Percentiles rank a stretch among this genome's conserved stretches.
phyloP scores from a whole-genome alignment of 2,797 vertebrate genomes.

The Onychomys torridus region DNA sequence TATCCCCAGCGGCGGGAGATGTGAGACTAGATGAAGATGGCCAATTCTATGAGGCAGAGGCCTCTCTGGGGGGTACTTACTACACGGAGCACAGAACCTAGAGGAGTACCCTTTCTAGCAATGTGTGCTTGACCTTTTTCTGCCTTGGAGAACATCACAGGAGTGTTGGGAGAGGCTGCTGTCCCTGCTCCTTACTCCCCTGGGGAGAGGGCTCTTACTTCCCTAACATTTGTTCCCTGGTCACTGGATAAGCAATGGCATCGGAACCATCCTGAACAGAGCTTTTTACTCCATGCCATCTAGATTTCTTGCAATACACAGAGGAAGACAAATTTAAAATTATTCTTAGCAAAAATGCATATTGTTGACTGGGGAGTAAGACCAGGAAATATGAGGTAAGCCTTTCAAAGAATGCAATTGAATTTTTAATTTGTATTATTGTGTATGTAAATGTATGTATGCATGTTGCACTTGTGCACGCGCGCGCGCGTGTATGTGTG shows the following conservation, averaged over 20 bases:
- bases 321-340: neutral
- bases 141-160: neutral
- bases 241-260: neutral
- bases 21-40: neutral
- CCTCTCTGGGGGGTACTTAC: too few species aligned
- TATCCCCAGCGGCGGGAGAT: neutral
- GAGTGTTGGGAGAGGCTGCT: neutral
- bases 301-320: neutral
- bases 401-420: neutral
- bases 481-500: too few species aligned
- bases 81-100: neutral
- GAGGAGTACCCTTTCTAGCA: neutral
- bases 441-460: neutral
- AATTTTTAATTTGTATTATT: neutral
- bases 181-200: neutral
- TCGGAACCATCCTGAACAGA: neutral
- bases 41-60: neutral
- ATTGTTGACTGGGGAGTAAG: neutral
- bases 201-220: neutral
- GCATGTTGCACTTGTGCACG: neutral
- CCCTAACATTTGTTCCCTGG: neutral
- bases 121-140: neutral
- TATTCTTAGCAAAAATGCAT: neutral
- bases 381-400: slow-evolving; percentile 2
- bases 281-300: neutral